Base-by-base conservation (phyloP, 2,888 invertebrate genomes). In the Megaustenia siamemsis region DNA sequence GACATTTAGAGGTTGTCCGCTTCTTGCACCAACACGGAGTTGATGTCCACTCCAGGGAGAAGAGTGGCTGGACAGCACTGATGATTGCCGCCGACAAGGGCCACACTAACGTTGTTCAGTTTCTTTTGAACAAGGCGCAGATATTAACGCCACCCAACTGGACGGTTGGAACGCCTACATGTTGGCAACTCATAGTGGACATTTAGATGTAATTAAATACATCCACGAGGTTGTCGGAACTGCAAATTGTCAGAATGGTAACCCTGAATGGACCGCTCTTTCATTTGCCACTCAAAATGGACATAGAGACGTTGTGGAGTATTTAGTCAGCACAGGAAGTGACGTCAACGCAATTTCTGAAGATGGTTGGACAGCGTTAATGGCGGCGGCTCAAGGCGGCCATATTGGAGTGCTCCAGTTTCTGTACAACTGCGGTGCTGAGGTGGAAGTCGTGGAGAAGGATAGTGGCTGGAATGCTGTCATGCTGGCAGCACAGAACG, bases 231-330 rank as follows among this genome's bases (percentile, higher is more conserved):
- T 28, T 21, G 32, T 49, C 1, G 81, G 43, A 15, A 38, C n/a
- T n/a, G 71, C 8, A 28, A 18, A 5, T 10, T 6, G 24, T 28
- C 28, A 8, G 1, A 43, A 45, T 18, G 2, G 15, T 4, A 60
- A n/a, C 28, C 21, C 69, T 38, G 71, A 73, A 28, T 73, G 71
- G 71, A 71, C 18, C 18, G 53, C 81, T 38, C 28, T 81, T 12
- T 49, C 35, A 32, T 12, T 80, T 10, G 79, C 79, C 10, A 68
- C n/a, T 80, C 68, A 80, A 49, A 80, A 68, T 68, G 79, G 79
- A 35, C 24, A 68, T 38, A 10, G 8, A 5, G 68, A 80, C 5
- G 28, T 66, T 0, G 68, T 80, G 2, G 28, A 49, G 15, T 66
- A 38, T 15, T 43, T 80, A 10, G 24, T 32, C 0, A 5, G 10